These are phyloP conservation scores for Premnoplex brunnescens DNA, from an alignment of 2,797 vertebrate genomes.

Conservation along the genomic window DNA sequence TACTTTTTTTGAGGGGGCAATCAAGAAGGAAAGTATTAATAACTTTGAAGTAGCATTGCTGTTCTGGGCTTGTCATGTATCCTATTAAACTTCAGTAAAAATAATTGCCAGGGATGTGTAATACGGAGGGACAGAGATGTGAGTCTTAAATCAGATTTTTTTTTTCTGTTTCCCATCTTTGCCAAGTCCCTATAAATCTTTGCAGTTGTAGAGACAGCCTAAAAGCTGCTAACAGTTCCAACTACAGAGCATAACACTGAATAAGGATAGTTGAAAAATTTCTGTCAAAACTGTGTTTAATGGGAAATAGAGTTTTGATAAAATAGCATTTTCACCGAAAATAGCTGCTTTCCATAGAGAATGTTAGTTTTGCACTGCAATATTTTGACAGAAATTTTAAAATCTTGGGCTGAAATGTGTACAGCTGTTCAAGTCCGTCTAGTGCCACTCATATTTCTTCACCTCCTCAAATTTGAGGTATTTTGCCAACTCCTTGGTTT, in stretches of 20 bases:
- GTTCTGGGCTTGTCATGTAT: neutral
- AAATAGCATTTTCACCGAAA: conserved; percentile 58
- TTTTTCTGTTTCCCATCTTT: neutral
- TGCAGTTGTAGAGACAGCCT: conserved; percentile 55
- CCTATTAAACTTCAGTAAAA: neutral
- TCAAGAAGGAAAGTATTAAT: neutral
- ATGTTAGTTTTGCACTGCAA: conserved; percentile 45
- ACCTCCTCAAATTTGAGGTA: conserved; percentile 27
- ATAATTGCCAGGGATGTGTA: neutral
- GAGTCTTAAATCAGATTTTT: neutral
- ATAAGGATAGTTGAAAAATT: conserved; percentile 47
- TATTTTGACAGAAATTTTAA: conserved; percentile 59
- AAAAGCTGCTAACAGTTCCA: conserved; percentile 59
- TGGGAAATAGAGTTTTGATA: conserved; percentile 59
- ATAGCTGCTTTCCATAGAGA: conserved; percentile 44
- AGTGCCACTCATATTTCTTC: conserved; percentile 51
- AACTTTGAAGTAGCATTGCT: neutral
- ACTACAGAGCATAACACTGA: conserved; percentile 57
- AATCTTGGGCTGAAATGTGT: conserved; percentile 52
- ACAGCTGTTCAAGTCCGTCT: conserved; percentile 61
- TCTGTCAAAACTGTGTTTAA: conserved; percentile 66
- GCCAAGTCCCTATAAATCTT: conserved; percentile 47
- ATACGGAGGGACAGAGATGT: neutral
- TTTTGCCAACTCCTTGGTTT: conserved; percentile 40
- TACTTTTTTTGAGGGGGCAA: too few species aligned